phyloP scores from a whole-genome alignment of 2,113 vertebrate species.

The Sinocyclocheilus grahami region DNA sequence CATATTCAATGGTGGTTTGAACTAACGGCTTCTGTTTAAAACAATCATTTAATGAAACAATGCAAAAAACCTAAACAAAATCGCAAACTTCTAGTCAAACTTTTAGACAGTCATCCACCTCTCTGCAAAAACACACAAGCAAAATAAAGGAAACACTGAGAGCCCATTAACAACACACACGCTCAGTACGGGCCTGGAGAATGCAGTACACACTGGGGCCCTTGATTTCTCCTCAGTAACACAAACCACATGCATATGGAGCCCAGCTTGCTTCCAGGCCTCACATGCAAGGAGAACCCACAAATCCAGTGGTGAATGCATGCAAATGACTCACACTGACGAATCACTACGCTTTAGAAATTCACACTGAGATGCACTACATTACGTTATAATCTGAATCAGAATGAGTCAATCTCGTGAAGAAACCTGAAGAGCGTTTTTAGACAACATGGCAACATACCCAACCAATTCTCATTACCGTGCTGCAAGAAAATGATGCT shows the following conservation, averaged over 20 bases:
- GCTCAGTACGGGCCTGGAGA: not conserved
- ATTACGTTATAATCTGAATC: not conserved
- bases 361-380: constrained; percentile 52
- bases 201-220: constrained; percentile 46
- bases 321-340: constrained; percentile 68
- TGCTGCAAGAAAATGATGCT: not conserved
- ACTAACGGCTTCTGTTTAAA: not conserved
- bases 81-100: not conserved
- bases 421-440: not conserved
- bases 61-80: not conserved
- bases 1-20: not conserved
- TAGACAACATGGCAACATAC: not conserved
- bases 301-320: too few relatives aligned
- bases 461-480: not conserved
- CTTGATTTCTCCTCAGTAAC: constrained; percentile 61
- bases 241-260: constrained; percentile 53
- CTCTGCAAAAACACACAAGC: not conserved
- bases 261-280: not conserved
- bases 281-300: not conserved
- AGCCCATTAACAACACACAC: constrained; percentile 53
- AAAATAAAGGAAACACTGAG: constrained; percentile 50
- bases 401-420: not conserved
- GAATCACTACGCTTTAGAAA: constrained; percentile 7
- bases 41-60: not conserved
- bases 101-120: not conserved